Evolutionary conservation across 2,797 vertebrate species (phyloP).

Genomic region (Oophaga sylvatica): DNA sequence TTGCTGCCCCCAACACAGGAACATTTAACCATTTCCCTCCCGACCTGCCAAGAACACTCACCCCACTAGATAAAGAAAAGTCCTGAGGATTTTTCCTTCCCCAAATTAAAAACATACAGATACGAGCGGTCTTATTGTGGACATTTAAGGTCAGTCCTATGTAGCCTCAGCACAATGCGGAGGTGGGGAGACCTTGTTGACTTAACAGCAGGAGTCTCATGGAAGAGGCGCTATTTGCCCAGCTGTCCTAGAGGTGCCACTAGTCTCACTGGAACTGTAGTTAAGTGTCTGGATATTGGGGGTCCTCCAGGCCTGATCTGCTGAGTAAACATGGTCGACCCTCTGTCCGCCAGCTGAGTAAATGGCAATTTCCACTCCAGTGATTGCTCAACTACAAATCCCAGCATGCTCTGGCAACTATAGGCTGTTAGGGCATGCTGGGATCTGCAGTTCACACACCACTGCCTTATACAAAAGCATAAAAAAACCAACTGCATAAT

Average conservation of each 20-base stretch:
- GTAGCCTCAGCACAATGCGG: neutral
- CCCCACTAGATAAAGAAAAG: too few species aligned
- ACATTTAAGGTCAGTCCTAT: neutral
- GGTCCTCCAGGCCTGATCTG: constrained; percentile 39
- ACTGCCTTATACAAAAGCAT: neutral
- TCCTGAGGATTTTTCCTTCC: too few species aligned
- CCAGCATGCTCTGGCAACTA: neutral
- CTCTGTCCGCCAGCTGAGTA: constrained; percentile 43
- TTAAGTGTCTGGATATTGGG: constrained; percentile 47
- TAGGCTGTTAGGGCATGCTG: neutral
- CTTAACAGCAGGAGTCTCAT: constrained; percentile 33
- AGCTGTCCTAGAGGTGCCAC: constrained; percentile 47
- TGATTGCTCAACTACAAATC: neutral
- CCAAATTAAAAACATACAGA: constrained; percentile 3
- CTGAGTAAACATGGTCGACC: constrained; percentile 40
- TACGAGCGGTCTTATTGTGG: neutral
- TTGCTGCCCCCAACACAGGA: constrained; percentile 9
- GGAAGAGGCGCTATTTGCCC: constrained; percentile 59
- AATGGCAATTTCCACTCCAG: constrained; percentile 41
- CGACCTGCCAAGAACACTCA: neutral
- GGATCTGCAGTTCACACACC: neutral
- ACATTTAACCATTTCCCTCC: constrained; percentile 1
- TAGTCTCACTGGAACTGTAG: constrained; percentile 34
- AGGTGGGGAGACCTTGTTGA: constrained; percentile 27
- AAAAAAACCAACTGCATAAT: neutral